Percentiles rank a stretch among this genome's conserved stretches.
These are phyloP conservation scores for Amniataba percoides DNA, from an alignment of 2,797 vertebrate genomes.

Conservation along the genomic window DNA sequence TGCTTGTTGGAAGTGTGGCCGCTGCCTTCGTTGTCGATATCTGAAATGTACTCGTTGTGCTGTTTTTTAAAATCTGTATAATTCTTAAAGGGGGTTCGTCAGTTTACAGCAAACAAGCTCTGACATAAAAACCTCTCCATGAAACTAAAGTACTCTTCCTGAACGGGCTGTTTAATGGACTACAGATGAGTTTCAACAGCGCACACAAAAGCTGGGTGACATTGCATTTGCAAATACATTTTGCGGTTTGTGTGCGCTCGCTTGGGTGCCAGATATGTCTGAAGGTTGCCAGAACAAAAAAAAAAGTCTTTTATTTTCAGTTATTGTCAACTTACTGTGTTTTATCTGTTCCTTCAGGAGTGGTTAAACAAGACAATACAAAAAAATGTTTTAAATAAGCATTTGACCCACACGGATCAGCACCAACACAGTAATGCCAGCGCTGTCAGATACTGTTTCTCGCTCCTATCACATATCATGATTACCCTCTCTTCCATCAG, in stretches of 20 bases:
- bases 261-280: conserved; percentile 20
- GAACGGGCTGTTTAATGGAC: conserved; percentile 63
- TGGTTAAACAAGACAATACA: neutral
- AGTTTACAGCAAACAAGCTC: conserved; percentile 60
- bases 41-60: conserved; percentile 46
- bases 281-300: conserved; percentile 15
- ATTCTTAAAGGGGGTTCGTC: conserved; percentile 34
- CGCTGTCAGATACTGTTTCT: conserved; percentile 32
- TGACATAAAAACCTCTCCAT: conserved; percentile 58
- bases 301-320: conserved; percentile 1
- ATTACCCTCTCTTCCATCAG: conserved; percentile 42
- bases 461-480: conserved; percentile 50
- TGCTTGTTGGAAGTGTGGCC: conserved; percentile 58
- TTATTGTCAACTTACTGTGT: conserved; percentile 2
- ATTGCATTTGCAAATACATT: conserved; percentile 51
- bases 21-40: conserved; percentile 50
- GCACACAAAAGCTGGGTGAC: conserved; percentile 40
- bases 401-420: conserved; percentile 20
- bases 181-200: conserved; percentile 65
- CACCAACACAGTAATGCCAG: conserved; percentile 16
- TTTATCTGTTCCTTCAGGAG: conserved; percentile 2
- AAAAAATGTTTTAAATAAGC: conserved; percentile 19
- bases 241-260: conserved; percentile 28
- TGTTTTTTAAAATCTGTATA: conserved; percentile 36
- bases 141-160: conserved; percentile 54